Evolutionary conservation across 2,888 invertebrate genomes (phyloP).

Genomic region (Pemphredon lugubris): DNA sequence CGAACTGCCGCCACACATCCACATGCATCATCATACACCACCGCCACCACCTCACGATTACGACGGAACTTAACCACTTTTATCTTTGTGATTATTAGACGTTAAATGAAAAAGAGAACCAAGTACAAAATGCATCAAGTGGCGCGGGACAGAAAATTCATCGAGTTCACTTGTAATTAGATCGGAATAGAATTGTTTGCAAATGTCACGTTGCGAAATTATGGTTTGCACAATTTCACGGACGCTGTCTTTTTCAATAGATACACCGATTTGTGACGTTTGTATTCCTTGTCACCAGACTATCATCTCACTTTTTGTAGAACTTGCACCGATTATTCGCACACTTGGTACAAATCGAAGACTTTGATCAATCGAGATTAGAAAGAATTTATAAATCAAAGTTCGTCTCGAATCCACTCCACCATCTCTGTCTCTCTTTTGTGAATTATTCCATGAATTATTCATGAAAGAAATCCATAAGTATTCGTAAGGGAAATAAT

Average conservation of each 20-base stretch:
- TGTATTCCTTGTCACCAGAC: background rate
- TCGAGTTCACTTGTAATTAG: constrained; percentile 6
- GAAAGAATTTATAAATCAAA: too few relatives aligned
- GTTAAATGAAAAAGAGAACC: background rate
- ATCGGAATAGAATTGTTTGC: constrained; percentile 25
- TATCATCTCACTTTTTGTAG: constrained; percentile 3
- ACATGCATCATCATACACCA: constrained; percentile 77
- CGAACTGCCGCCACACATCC: constrained; percentile 81
- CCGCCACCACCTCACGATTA: constrained; percentile 71
- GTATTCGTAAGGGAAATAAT: too few relatives aligned
- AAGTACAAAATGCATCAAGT: constrained; percentile 61
- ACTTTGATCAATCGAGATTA: too few relatives aligned
- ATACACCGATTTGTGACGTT: background rate
- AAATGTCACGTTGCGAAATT: constrained; percentile 24
- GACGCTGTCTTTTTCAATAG: constrained; percentile 1
- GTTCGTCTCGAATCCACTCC: too few relatives aligned
- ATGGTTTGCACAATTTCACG: constrained; percentile 42
- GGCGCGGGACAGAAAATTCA: constrained; percentile 26
- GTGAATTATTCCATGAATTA: too few relatives aligned
- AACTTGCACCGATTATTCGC: constrained; percentile 38
- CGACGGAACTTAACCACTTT: constrained; percentile 66
- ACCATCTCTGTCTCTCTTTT: too few relatives aligned
- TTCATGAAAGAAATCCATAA: too few relatives aligned
- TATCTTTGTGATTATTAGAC: constrained; percentile 7
- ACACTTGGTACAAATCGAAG: constrained; percentile 21